Base-by-base conservation (phyloP, 2,888 invertebrate species). In the Agrotis ipsilon region DNA sequence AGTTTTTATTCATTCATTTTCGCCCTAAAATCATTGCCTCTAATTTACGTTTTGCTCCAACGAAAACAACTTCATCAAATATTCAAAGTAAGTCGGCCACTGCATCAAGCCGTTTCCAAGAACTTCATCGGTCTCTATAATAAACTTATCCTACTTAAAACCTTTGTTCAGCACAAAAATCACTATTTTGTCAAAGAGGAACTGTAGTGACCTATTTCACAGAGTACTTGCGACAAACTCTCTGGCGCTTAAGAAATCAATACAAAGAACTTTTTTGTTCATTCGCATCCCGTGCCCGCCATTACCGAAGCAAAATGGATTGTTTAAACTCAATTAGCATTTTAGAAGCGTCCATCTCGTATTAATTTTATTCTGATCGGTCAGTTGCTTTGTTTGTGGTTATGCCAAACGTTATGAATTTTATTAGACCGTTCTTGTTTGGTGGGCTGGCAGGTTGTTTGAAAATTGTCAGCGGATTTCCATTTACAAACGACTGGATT, bases 191-290 rank as follows among this genome's bases (percentile, higher is more conserved):
- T 70, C 77, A 71, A 71, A 73, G 61, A 79, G 71, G 73, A 70
- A 52, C 73, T 68, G 66, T 72, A 69, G 72, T 82, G 75, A 77
- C 80, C 80, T 72, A 84, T 84, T 84, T 83, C 57, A 58, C 71
- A 13, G 67, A 74, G 78, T 68, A 75, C 68, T 75, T 68, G 62
- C 80, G 68, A 76, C 55, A 75, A 84, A 72, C 71, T 75, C 65
- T 57, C 65, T 55, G 49, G 60, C 68, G 74, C 80, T 80, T 75
- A 80, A 80, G 78, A 74, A 84, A 84, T 84, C 84, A 80, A 84
- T 84, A 82, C 68, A 83, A 65, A 70, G 58, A 80, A 79, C 59
- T 74, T 87, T 85, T 83, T 80, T 79, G 72, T 83, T 84, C 75
- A 72, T 78, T 86, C 83, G 79, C 77, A 71, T 83, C 81, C 72